Base-by-base conservation (phyloP, 35 echinoderm and acorn worm genomes). In the Stichopus chloronotus region DNA sequence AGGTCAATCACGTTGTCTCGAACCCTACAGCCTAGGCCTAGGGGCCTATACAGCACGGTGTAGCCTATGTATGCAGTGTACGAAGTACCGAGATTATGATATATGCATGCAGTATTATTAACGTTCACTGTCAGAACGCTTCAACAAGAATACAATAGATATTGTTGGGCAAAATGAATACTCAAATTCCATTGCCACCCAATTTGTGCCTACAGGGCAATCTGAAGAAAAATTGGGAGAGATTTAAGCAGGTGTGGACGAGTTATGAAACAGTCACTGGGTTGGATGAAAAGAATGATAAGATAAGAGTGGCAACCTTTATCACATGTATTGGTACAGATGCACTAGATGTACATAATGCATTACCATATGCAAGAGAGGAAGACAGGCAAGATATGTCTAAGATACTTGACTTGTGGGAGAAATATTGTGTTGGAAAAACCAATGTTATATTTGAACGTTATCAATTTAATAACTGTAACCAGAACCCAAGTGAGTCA, bases 221-320 rank as follows among this genome's bases (percentile, higher is more conserved):
- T 92, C 30, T 98, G 8, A 95, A 90, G 54, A 95, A 94, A n/a
- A 98, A 94, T 25, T 98, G 94, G 92, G 83, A 82, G n/a, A 92
- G 80, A 52, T 98, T 95, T 53, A 92, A 68, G 20, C 94, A 95
- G 25, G 57, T 95, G n/a, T 98, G 94, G 94, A 81, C 93, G 8
- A 92, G 88, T 9, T 98, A 98, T 88, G 94, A 95, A 83, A 84
- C 94, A 7, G 69, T 72, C 17, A 72, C 69, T 19, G 19, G 19
- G 17, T 19, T 72, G 7, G 69, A 25, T 78, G 91, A 25, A 95
- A 94, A 4, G 77, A 76, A 74, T 92, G 55, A 94, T 84, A 90
- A 83, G 86, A 78, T 72, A n/a, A 53, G 94, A 54, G 88, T 95
- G 14, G 94, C 92, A 81, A 95, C 95, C 43, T 98, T 94, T 56